Evolutionary conservation across 2,888 invertebrate genomes (phyloP).

Genomic region (Epirrhoe tristata): DNA sequence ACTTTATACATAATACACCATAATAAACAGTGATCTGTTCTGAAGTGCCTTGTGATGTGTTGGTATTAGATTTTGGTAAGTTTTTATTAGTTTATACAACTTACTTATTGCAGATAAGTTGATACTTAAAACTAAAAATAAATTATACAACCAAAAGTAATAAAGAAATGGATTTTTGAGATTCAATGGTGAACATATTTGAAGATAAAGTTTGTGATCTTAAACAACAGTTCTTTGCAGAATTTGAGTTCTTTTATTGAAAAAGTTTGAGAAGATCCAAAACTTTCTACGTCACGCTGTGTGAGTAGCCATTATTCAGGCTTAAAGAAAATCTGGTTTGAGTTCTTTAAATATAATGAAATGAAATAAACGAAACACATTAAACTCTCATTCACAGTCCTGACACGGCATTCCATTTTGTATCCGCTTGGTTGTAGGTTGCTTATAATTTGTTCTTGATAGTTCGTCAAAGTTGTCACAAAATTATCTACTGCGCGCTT

Average conservation of each 20-base stretch:
- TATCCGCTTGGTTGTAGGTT: too few species aligned
- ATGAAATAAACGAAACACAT: too few species aligned
- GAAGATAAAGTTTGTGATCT: neutral
- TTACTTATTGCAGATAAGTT: neutral
- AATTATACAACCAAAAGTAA: neutral
- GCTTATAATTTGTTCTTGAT: too few species aligned
- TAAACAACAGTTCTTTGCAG: neutral
- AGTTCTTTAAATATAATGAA: too few species aligned
- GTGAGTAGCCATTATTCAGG: neutral
- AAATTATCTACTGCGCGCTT: too few species aligned
- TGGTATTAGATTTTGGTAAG: constrained; percentile 41
- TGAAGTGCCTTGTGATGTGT: constrained; percentile 51
- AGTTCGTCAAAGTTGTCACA: too few species aligned
- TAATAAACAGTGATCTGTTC: constrained; percentile 33
- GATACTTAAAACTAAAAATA: neutral
- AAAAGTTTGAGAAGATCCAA: neutral
- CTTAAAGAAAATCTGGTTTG: neutral
- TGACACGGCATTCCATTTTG: too few species aligned
- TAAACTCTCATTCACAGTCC: too few species aligned
- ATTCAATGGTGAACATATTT: constrained; percentile 4
- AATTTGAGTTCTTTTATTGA: neutral
- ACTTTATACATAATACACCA: constrained; percentile 36
- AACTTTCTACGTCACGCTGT: neutral
- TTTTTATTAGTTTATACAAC: constrained; percentile 12
- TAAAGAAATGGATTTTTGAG: neutral